Base-by-base conservation (phyloP, 2,113 vertebrate species). In the Ictalurus punctatus region DNA sequence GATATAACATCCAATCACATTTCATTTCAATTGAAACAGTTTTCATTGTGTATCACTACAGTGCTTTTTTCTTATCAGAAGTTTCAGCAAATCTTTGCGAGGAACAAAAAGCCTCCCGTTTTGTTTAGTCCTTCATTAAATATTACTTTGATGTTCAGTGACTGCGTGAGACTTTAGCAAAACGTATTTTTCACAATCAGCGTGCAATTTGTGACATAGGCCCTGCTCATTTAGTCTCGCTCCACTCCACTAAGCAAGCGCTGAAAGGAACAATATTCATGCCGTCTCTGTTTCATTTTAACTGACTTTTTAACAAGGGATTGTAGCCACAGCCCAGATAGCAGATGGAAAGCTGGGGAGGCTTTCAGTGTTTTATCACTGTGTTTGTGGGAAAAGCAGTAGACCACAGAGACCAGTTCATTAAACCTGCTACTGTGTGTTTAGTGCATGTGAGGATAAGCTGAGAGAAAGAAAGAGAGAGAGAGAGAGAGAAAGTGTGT, bases 231-330 rank as follows among this genome's bases (percentile, higher is more conserved):
- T 93, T 69, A 65, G 83, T 84, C 48, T 88, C 71, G 88, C 90
- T 54, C 89, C 80, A 89, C 4, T 37, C 89, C 27, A 90, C 89
- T 89, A 87, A 88, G 91, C 85, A 90, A 92, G 89, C 89, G 90
- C 88, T 90, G 92, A 85, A 82, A 44, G 27, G 91, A 92, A 90
- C 92, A 89, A 87, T 87, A 58, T 88, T 78, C 67, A 80, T 65
- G 83, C 88, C 19, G 58, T 61, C 44, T 93, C 95, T 95, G 93
- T 94, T 93, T 94, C 91, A 88, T 89, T 94, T 94, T 95, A 95
- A 95, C 95, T 94, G 93, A 94, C 93, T 94, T 96, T 95, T 95
- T 95, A 95, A 95, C 93, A 91, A 94, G 95, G 92, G 92, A 83
- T 83, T 89, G 93, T 92, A 93, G 93, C 91, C 89, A 90, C 86